Conservation (phyloP, 2,797 vertebrate genomes). For the Thripadectes ignobilis region DNA sequence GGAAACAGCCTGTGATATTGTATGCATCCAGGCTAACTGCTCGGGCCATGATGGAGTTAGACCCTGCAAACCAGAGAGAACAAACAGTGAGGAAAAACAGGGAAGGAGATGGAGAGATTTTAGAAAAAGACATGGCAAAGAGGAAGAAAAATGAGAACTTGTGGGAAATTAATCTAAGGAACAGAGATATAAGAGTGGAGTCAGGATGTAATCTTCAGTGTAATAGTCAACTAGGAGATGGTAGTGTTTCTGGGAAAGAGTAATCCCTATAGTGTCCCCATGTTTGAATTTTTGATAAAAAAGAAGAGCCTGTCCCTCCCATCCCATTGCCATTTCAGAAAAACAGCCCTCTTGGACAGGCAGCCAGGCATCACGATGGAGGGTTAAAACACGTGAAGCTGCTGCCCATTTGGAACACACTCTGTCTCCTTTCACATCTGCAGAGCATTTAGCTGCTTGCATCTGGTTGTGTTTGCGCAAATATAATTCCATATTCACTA, state of each 20-base stretch:
- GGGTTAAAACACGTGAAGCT: constrained; percentile 66
- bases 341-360: constrained; percentile 31
- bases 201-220: not conserved
- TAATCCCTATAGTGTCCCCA: not conserved
- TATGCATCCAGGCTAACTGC: not conserved
- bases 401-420: constrained; percentile 79
- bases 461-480: constrained; percentile 97
- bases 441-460: constrained; percentile 88
- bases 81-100: not conserved
- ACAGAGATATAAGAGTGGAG: not conserved
- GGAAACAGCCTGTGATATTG: not conserved
- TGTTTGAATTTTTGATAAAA: not conserved
- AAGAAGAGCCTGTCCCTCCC: not conserved
- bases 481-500: constrained; percentile 98
- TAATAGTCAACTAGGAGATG: not conserved
- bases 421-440: constrained; percentile 85
- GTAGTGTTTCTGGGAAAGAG: not conserved
- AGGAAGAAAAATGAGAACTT: not conserved
- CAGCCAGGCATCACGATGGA: constrained; percentile 31
- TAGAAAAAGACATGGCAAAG: not conserved
- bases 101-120: not conserved
- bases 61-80: not conserved
- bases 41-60: not conserved
- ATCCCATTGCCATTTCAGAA: constrained; percentile 42
- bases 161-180: not conserved